These are phyloP conservation scores for Dendrolimus kikuchii DNA, from an alignment of 1,140 invertebrate species.

Conservation along the genomic window DNA sequence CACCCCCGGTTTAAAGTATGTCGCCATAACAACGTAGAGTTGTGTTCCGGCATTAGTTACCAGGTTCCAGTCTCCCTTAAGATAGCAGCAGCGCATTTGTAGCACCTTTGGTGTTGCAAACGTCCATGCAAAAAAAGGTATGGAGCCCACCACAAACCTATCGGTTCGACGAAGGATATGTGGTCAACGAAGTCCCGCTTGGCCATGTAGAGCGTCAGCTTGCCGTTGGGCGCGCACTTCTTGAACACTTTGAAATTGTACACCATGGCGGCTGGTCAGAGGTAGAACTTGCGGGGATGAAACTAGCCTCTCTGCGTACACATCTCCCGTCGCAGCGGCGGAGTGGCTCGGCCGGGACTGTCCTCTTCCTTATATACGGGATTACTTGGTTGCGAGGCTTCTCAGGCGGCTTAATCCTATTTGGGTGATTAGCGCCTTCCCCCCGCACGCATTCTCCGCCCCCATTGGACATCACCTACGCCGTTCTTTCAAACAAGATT, in stretches of 20 bases:
- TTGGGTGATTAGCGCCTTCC: conserved; percentile 27
- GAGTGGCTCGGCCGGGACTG: background rate
- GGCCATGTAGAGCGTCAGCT: conserved; percentile 94
- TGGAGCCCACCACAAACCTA: conserved; percentile 77
- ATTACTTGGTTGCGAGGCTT: conserved; percentile 48
- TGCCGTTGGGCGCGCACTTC: conserved; percentile 95
- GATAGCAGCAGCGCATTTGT: no score
- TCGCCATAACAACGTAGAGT: no score
- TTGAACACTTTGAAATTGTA: conserved; percentile 95
- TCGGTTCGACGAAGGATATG: conserved; percentile 91
- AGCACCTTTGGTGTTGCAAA: no score
- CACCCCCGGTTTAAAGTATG: no score
- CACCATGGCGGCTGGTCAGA: conserved; percentile 77
- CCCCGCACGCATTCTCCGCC: conserved; percentile 14
- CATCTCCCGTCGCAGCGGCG: background rate
- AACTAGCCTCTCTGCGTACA: no score
- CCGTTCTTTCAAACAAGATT: no score
- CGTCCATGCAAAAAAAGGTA: no score
- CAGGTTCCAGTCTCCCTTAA: no score
- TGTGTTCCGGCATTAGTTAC: no score
- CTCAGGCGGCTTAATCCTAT: conserved; percentile 40
- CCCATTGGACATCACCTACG: background rate
- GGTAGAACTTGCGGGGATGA: no score
- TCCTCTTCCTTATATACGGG: conserved; percentile 39
- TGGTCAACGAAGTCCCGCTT: conserved; percentile 98